Evolutionary conservation across 2,797 vertebrate species (phyloP), one percentile per base, ranked within the genome.

Genomic region (Labroides dimidiatus): DNA sequence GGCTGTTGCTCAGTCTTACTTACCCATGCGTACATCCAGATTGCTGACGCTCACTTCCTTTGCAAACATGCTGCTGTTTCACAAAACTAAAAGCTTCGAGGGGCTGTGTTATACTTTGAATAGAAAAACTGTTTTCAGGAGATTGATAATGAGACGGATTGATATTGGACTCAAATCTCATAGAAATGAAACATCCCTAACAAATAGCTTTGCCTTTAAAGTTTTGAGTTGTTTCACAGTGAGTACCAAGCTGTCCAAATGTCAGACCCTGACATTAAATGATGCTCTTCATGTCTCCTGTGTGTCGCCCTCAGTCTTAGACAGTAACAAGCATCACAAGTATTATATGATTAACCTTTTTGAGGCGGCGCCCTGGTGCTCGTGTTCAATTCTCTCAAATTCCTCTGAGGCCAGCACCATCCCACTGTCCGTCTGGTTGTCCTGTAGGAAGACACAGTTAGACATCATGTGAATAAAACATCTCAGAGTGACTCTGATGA

Each of bases 381-480:
- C 92, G 83, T 95, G 95, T 84, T 98, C 97, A 80, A 99, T 94
- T 88, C 93, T 95, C 88, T 98, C 96, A 76, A 99, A 95, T 89
- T 99, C 98, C 69, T 99, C 98, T 0, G 98, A 99, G 73, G 98
- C 95, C 94, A 99, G 91, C 80, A 99, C 96, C 98, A 99, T 99
- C 69, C 98, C 98, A 71, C 98, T 99, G 96, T 99, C 98, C 3
- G 98, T 99, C 92, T 99, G 98, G 92, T 95, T 99, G 80, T 99
- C 98, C 98, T 99, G 92, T n/a, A 76, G 52, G 77, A 56, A 89
- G 77, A 90, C 71, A 76, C 42, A 78, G 58, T 59, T 42, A 49
- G 68, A 77, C 41, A 15, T 49, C 21, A 41, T 43, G 49, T 64
- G 37, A 76, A 64, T 61, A 10, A n/a, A 48, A 50, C 8, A 27